Evolutionary conservation across 2,888 invertebrate genomes (phyloP).

Genomic region (Rhagophthalmus giganteus): DNA sequence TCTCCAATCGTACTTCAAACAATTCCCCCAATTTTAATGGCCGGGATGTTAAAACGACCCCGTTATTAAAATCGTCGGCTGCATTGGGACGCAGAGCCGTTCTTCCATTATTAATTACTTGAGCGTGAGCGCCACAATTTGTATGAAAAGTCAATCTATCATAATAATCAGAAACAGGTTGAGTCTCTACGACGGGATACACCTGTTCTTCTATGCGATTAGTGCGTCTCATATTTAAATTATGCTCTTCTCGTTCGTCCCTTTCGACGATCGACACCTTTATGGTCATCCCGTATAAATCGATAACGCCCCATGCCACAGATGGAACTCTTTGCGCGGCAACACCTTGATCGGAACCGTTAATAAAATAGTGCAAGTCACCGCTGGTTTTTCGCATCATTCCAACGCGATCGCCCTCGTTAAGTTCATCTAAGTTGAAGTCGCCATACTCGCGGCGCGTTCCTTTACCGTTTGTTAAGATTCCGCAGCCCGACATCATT

Average conservation of each 20-base stretch:
- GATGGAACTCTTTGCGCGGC: conserved; percentile 81
- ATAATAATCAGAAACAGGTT: conserved; percentile 57
- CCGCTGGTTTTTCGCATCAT: conserved; percentile 85
- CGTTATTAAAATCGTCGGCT: conserved; percentile 91
- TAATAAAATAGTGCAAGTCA: conserved; percentile 89
- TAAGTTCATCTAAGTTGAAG: conserved; percentile 90
- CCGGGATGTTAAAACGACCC: conserved; percentile 86
- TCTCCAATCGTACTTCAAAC: conserved; percentile 88
- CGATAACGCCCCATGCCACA: conserved; percentile 91
- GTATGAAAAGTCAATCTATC: conserved; percentile 86
- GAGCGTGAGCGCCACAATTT: conserved; percentile 87
- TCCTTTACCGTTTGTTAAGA: conserved; percentile 94
- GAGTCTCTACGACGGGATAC: conserved; percentile 49
- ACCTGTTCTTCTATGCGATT: conserved; percentile 58
- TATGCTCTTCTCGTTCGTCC: conserved; percentile 76
- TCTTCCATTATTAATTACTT: conserved; percentile 83
- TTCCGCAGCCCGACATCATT: conserved; percentile 97
- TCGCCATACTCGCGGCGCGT: conserved; percentile 90
- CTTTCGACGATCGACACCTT: conserved; percentile 85
- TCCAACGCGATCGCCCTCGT: conserved; percentile 91
- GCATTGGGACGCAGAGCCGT: conserved; percentile 93
- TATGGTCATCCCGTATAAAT: conserved; percentile 93
- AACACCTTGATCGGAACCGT: conserved; percentile 89
- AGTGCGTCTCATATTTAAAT: conserved; percentile 71
- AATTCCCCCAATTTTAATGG: conserved; percentile 84